phyloP scores from a whole-genome alignment of 1,140 invertebrate genomes.

The Drosophila nebulosa region DNA sequence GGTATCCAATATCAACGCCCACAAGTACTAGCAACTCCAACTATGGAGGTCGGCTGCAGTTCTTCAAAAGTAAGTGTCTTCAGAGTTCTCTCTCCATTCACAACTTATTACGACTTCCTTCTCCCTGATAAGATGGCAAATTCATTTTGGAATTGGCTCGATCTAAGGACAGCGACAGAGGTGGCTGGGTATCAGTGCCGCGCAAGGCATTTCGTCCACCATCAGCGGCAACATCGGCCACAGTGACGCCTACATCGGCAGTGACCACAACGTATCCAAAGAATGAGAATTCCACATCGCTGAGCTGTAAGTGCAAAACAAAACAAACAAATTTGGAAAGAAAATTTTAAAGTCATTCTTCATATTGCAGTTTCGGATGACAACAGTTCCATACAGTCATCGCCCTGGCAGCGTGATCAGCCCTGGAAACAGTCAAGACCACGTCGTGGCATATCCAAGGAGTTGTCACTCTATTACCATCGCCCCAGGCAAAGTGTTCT shows the following conservation, averaged over 20 bases:
- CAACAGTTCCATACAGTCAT: constrained; percentile 93
- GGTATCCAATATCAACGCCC: constrained; percentile 73
- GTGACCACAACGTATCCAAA: constrained; percentile 82
- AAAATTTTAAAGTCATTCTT: neutral
- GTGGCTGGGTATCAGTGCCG: constrained; percentile 92
- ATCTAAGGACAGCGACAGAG: constrained; percentile 89
- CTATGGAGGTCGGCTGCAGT: constrained; percentile 82
- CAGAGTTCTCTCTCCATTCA: neutral
- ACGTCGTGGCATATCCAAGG: constrained; percentile 86
- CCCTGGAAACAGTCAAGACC: constrained; percentile 91
- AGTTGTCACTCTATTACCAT: constrained; percentile 88
- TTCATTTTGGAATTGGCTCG: constrained; percentile 93
- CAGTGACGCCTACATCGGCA: constrained; percentile 82
- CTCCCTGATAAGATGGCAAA: constrained; percentile 87
- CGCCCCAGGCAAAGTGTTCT: constrained; percentile 83
- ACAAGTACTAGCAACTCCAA: constrained; percentile 38
- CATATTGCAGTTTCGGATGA: constrained; percentile 89
- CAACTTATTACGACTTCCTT: neutral
- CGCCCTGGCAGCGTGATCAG: constrained; percentile 93
- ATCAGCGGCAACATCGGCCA: constrained; percentile 81
- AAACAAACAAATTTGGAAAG: neutral
- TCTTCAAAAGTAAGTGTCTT: constrained; percentile 82
- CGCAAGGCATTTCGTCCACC: constrained; percentile 93
- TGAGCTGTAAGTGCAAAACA: constrained; percentile 80
- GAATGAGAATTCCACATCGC: constrained; percentile 81